Base-by-base conservation (phyloP, 2,113 vertebrate species). In the Anarrhichthys ocellatus region DNA sequence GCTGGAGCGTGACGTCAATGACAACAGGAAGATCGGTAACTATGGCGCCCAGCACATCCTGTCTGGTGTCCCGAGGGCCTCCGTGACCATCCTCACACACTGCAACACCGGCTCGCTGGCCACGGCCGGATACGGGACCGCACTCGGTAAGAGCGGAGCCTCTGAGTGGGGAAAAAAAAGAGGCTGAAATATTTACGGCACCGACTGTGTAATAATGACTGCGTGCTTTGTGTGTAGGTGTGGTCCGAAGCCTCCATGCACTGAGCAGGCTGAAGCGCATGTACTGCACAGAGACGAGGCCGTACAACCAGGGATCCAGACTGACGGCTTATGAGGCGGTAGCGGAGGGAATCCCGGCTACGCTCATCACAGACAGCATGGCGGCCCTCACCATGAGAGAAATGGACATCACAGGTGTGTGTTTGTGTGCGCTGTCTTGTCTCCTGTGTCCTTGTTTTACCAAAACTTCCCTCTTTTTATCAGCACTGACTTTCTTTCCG, bases 211-310 rank as follows among this genome's bases (percentile, higher is more conserved):
- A 36, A 80, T 0, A 48, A 44, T 61, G 29, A 27, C 34, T 80
- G 13, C 63, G 15, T 79, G 65, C 34, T 73, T 71, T 71, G 58
- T 74, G 87, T 83, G 76, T 86, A 97, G 96, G 96, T 15, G 96
- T 97, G 83, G 96, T 97, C 79, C 94, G 97, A 14, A 96, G 96
- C 1, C 95, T 97, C 65, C 96, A 97, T 6, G 0, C 76, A 1
- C 91, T 96, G 84, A 95, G 96, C 5, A 88, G 95, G 46, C 94
- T 98, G 89, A 95, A 96, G 86, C 95, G 92, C 0, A 86, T 96
- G n/a, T 97, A 96, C 94, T 97, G 96, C 93, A 98, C 97, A 0
- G 97, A 98, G 94, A 98, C 97, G 0, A 94, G 97, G 81, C 97
- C 97, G 10, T 97, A 97, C 90, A 97, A 97, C 91, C 97, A 98